These are phyloP conservation scores for Spermophilus dauricus DNA, from an alignment of 2,113 vertebrate genomes.

Conservation along the genomic window DNA sequence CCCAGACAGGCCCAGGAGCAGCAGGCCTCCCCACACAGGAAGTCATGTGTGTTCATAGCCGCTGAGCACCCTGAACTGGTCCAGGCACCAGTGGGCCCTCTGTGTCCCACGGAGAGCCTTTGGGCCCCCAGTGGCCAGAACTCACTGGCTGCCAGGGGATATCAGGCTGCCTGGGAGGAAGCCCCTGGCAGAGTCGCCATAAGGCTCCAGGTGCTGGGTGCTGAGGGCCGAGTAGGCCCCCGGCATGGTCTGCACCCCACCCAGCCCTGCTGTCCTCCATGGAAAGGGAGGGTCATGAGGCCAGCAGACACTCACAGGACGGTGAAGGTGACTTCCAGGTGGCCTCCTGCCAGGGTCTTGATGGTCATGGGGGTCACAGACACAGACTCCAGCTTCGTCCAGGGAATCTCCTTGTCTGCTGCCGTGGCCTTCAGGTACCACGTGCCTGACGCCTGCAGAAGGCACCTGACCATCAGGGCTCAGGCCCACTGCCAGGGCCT, in stretches of 20 bases:
- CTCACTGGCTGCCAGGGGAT: rapidly evolving
- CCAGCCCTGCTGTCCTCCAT: not conserved
- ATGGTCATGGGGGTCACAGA: too few species aligned
- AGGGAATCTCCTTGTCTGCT: not conserved
- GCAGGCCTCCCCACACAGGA: not conserved
- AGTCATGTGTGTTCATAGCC: too few species aligned
- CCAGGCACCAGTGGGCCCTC: not conserved
- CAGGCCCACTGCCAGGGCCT: rapidly evolving
- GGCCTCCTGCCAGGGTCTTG: too few species aligned
- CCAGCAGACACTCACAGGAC: not conserved
- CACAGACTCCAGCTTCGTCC: not conserved
- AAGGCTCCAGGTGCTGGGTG: not conserved
- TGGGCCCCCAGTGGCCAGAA: rapidly evolving
- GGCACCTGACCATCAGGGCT: not conserved
- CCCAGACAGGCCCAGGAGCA: not conserved
- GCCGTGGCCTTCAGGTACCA: conserved; percentile 61
- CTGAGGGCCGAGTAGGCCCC: too few species aligned
- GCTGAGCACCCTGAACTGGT: too few species aligned
- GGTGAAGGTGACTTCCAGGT: too few species aligned
- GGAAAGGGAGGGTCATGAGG: not conserved
- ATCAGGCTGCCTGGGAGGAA: too few species aligned
- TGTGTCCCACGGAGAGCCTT: rapidly evolving
- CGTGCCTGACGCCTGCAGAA: not conserved
- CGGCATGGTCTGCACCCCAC: too few species aligned
- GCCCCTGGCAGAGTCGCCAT: too few species aligned